Base-by-base conservation (phyloP, 2,797 vertebrate species). In the Tragopan temminckii region DNA sequence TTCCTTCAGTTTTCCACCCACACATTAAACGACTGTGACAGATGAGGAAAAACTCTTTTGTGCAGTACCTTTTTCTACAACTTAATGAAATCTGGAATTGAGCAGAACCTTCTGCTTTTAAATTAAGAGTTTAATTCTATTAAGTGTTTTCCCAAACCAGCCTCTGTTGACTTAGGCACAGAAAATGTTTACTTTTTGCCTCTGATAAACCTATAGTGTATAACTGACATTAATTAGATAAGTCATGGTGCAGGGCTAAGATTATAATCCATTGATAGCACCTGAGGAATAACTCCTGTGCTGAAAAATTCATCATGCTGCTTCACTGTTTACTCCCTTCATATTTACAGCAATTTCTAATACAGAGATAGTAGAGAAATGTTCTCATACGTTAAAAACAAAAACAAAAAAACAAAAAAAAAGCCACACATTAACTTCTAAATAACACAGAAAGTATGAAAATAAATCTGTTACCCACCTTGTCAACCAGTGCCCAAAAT, bases 401-500 rank as follows among this genome's bases (percentile, higher is more conserved):
- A 66, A 7, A 40, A 40, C 15, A 42, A 42, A 14, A 16, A 17
- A 4, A 59, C 7, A 7, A 40, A 40, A 6, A 42, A 42, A 14
- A 16, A 17, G 4, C 55, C 7, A 62, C 2, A 53, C 0, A 19
- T 3, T 64, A 11, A 48, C 46, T 63, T 69, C 75, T 18, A 62
- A 94, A 29, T 46, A 40, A 74, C 35, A 31, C 7, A 76, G 31
- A 50, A 87, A 94, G 6, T 42, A 40, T 18, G 18, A 63, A n/a
- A 83, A 38, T 29, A 80, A 76, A 80, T 67, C 20, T 36, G 38
- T 78, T 18, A 93, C 96, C 55, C 58, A 99, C 99, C 98, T 99
- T 98, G 99, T 99, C 11, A 99, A 97, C 99, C 99, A 99, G 61
- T 99, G 99, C 24, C 99, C 98, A 52, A 99, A 96, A 81, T 99